Evolutionary conservation across 2,113 vertebrate genomes (phyloP).

Genomic region (Catharus fuscescens): DNA sequence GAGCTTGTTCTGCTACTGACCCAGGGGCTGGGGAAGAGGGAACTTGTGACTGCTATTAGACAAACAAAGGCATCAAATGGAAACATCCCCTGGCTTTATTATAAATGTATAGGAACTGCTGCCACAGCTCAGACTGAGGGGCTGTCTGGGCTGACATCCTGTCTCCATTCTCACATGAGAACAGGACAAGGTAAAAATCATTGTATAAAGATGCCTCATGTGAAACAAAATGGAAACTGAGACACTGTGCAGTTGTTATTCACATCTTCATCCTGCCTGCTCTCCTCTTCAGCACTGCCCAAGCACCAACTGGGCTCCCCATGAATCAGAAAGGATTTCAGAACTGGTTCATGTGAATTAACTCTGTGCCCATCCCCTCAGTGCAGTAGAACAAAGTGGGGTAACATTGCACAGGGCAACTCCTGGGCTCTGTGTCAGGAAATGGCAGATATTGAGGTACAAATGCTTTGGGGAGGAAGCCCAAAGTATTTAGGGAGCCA

Average conservation of each 20-base stretch:
- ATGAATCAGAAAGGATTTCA: not conserved
- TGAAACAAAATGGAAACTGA: not conserved
- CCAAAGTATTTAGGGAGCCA: not conserved
- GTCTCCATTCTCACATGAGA: not conserved
- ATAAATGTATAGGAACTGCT: not conserved
- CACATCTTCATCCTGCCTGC: not conserved
- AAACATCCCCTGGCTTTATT: not conserved
- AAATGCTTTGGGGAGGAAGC: not conserved
- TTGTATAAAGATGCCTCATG: not conserved
- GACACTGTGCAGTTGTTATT: not conserved
- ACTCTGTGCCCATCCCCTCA: not conserved
- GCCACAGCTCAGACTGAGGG: not conserved
- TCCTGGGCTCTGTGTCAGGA: not conserved
- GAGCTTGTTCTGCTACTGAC: not conserved
- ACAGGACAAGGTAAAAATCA: not conserved
- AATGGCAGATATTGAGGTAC: not conserved
- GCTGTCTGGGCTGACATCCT: not conserved
- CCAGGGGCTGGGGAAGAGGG: not conserved
- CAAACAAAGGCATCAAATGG: not conserved
- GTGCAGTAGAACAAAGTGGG: not conserved
- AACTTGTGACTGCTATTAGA: slow-evolving; percentile 5
- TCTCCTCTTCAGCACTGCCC: not conserved
- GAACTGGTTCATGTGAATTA: rapidly evolving
- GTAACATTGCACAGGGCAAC: not conserved
- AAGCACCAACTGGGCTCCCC: rapidly evolving